phyloP scores from a whole-genome alignment of 2,113 vertebrate species.

The Chauna torquata region DNA sequence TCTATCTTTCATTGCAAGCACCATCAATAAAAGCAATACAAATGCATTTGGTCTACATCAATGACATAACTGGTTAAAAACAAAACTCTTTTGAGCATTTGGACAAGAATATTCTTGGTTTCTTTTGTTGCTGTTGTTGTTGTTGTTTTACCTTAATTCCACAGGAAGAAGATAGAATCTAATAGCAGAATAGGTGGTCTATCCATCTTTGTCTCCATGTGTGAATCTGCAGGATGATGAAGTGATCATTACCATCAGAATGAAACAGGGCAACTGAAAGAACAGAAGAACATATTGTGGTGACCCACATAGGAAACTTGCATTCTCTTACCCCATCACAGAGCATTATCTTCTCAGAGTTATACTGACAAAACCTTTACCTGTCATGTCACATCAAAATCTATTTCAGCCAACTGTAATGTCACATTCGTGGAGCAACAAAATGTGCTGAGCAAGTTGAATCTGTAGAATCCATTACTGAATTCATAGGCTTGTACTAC shows the following conservation, averaged over 20 bases:
- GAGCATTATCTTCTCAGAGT: background rate
- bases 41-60: fast-evolving
- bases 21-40: background rate
- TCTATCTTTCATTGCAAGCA: background rate
- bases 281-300: background rate
- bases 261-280: background rate
- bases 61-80: background rate
- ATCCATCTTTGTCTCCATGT: background rate
- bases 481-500: background rate
- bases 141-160: background rate
- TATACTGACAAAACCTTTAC: background rate
- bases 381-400: background rate
- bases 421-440: background rate
- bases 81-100: background rate
- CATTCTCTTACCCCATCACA: background rate
- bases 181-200: background rate
- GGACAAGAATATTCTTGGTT: background rate
- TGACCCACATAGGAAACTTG: background rate
- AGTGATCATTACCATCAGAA: background rate
- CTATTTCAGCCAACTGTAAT: background rate
- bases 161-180: background rate
- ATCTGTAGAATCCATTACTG: background rate
- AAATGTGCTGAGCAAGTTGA: background rate
- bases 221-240: background rate
- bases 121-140: too few relatives aligned